Conservation (phyloP, 2,888 invertebrate species). For the Carpatolechia fugitivella region DNA sequence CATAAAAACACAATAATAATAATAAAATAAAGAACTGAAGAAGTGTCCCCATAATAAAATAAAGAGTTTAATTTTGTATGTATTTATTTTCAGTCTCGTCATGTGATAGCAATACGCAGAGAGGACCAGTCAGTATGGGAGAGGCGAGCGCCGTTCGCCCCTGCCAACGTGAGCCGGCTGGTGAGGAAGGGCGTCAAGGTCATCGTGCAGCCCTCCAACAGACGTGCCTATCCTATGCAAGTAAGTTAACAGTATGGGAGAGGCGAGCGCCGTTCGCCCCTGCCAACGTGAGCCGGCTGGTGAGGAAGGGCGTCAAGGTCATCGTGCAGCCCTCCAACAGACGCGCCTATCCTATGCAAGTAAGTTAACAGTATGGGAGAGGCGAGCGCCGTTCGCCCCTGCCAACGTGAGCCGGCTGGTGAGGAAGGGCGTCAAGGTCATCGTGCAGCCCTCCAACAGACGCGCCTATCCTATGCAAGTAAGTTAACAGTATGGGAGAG, state of each 20-base stretch:
- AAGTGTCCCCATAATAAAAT: no score
- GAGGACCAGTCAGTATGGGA: constrained; percentile 98
- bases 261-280: constrained; percentile 97
- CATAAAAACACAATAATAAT: no score
- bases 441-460: constrained; percentile 98
- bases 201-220: constrained; percentile 98
- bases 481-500: constrained; percentile 91
- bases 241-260: constrained; percentile 90
- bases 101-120: constrained; percentile 90
- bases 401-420: constrained; percentile 93
- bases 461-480: constrained; percentile 98
- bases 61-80: no score
- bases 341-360: constrained; percentile 98
- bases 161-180: constrained; percentile 92
- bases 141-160: constrained; percentile 95
- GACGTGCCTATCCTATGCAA: constrained; percentile 98
- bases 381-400: constrained; percentile 97
- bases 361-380: constrained; percentile 89
- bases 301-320: constrained; percentile 93
- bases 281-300: constrained; percentile 91
- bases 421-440: constrained; percentile 93
- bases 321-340: constrained; percentile 99
- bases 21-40: no score
- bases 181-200: constrained; percentile 94
- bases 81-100: constrained; percentile 68